These are phyloP conservation scores for Steromphala cineraria DNA, from an alignment of 2,888 invertebrate genomes.

Conservation along the genomic window DNA sequence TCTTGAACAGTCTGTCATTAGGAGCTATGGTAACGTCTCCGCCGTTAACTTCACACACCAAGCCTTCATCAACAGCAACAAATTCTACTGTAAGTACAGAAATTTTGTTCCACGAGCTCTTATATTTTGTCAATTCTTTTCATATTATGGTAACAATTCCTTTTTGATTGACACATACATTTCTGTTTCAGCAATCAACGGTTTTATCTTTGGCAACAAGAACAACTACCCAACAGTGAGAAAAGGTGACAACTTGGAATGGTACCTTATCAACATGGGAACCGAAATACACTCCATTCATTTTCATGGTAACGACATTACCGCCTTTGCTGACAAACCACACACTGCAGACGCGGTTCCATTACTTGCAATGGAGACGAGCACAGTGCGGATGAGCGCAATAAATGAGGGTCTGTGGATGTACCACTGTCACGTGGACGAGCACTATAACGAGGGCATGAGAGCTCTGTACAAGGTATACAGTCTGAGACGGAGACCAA, in stretches of 20 bases:
- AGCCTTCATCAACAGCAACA: slow-evolving; percentile 49
- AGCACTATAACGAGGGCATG: slow-evolving; percentile 43
- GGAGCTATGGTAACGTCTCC: not conserved
- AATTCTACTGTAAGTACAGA: slow-evolving; percentile 52
- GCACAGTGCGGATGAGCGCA: slow-evolving; percentile 38
- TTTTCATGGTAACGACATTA: slow-evolving; percentile 35
- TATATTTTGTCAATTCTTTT: slow-evolving; percentile 26
- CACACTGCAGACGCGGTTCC: slow-evolving; percentile 30
- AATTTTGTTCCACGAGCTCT: slow-evolving; percentile 44
- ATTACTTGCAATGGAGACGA: slow-evolving; percentile 28
- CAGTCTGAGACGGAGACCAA: too few relatives aligned
- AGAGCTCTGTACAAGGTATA: slow-evolving; percentile 41
- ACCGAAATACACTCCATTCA: slow-evolving; percentile 31
- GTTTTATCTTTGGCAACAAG: not conserved
- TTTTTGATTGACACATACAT: too few relatives aligned
- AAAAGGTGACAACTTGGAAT: slow-evolving; percentile 22
- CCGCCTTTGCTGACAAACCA: not conserved
- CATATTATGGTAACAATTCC: too few relatives aligned
- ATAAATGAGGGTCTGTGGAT: slow-evolving; percentile 51
- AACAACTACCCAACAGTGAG: not conserved
- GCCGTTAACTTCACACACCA: slow-evolving; percentile 37
- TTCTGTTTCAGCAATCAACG: not conserved
- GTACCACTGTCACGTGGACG: slow-evolving; percentile 56
- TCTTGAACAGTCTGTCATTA: not conserved
- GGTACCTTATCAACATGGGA: slow-evolving; percentile 40